Evolutionary conservation across 2,797 vertebrate genomes (phyloP).

Genomic region (Potorous gilbertii): DNA sequence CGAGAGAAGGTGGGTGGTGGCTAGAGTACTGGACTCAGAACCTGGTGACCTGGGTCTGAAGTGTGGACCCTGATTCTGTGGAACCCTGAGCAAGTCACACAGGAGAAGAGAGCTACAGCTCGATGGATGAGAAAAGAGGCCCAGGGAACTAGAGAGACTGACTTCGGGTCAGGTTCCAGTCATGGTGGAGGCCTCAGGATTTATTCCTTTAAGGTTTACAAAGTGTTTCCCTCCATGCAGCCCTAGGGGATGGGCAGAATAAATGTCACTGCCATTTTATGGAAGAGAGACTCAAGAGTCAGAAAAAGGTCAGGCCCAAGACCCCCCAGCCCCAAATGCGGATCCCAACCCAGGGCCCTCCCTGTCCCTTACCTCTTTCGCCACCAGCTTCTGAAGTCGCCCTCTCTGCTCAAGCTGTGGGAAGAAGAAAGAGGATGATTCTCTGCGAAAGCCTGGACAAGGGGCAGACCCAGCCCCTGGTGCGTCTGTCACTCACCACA

Average conservation of each 20-base stretch:
- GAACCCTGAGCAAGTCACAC: not conserved
- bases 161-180: no score
- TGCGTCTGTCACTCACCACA: conserved; percentile 87
- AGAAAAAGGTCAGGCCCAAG: not conserved
- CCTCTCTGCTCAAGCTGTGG: conserved; percentile 95
- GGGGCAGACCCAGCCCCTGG: accelerated
- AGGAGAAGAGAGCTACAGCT: not conserved
- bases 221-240: not conserved
- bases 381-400: conserved; percentile 92
- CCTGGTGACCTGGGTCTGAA: not conserved
- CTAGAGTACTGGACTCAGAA: not conserved
- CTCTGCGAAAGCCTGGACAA: not conserved
- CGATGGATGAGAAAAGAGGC: not conserved
- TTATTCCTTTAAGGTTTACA: not conserved
- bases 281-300: not conserved
- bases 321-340: not conserved
- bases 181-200: not conserved
- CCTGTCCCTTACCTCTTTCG: conserved; percentile 90
- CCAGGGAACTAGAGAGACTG: not conserved
- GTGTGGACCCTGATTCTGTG: not conserved
- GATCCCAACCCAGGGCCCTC: not conserved
- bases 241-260: not conserved
- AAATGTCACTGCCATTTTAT: not conserved
- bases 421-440: conserved; percentile 27
- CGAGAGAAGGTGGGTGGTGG: not conserved